Base-by-base conservation (phyloP, 2,113 vertebrate genomes). In the Damaliscus lunatus region DNA sequence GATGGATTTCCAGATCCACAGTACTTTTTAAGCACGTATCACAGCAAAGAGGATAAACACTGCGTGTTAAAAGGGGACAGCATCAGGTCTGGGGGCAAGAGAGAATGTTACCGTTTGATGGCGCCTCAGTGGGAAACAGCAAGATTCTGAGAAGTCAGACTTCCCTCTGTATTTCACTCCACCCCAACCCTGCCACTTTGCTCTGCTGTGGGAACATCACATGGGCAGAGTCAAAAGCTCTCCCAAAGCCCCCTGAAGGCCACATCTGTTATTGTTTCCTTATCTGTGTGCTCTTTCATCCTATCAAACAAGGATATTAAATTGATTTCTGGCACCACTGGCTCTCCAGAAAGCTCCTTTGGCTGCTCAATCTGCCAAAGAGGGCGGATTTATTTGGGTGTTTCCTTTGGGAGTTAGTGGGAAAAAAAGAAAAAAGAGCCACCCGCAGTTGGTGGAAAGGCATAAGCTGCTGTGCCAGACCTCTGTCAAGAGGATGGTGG, bases 301-400 rank as follows among this genome's bases (percentile, higher is more conserved):
- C 64, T 89, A 36, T 95, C 95, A 64, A 71, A 96, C 80, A 82
- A 87, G 94, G 88, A 96, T 80, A 95, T 62, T 64, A 96, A 97
- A 95, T 62, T 27, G 74, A 33, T 59, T 74, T 40, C 81, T 95
- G 94, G 84, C 94, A 88, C 84, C 77, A 74, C 78, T 94, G 94
- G 50, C 94, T 97, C 80, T 97, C 90, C 88, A 87, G 95, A 97
- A 98, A 97, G 84, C 96, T 53, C 92, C 88, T 94, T 71, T 92
- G 96, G 80, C 92, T 94, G 57, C 53, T 96, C 83, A 97, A 57
- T 85, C 52, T 81, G 91, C 84, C 52, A 91, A 86, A 88, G 27
- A 87, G 53, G 85, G 59, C 40, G 14, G 90, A 88, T 95, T 91
- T 94, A 96, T 97, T 92, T 90, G 88, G 87, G 84, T 90, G 21